Conservation (phyloP, 2,888 invertebrate genomes). For the Tiliacea citrago region DNA sequence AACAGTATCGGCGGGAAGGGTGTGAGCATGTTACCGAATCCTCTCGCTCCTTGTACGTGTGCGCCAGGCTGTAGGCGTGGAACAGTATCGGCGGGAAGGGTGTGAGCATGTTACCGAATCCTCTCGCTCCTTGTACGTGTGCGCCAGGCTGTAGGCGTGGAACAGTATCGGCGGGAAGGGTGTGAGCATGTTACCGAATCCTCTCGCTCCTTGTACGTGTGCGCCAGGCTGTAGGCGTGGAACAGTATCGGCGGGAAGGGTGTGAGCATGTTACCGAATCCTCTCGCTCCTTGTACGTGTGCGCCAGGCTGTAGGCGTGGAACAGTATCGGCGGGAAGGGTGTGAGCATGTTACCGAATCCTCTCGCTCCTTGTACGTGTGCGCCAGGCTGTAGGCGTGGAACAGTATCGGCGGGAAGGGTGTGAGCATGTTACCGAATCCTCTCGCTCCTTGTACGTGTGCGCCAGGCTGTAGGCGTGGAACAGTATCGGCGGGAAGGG, state of each 20-base stretch:
- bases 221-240: conserved; percentile 97
- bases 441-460: conserved; percentile 94
- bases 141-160: conserved; percentile 97
- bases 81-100: conserved; percentile 98
- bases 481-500: conserved; percentile 98
- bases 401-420: conserved; percentile 98
- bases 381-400: conserved; percentile 97
- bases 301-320: conserved; percentile 97
- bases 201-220: conserved; percentile 94
- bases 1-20: conserved; percentile 98
- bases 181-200: conserved; percentile 93
- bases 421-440: conserved; percentile 93
- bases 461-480: conserved; percentile 97
- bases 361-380: conserved; percentile 94
- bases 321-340: conserved; percentile 98
- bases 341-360: conserved; percentile 93
- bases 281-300: conserved; percentile 94
- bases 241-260: conserved; percentile 98
- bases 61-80: conserved; percentile 97
- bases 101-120: conserved; percentile 93
- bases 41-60: conserved; percentile 94
- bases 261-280: conserved; percentile 93
- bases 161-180: conserved; percentile 98
- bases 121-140: conserved; percentile 94
- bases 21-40: conserved; percentile 93